Evolutionary conservation across 1,140 invertebrate genomes (phyloP), one percentile per base, ranked within the genome.

Genomic region (Cecropterus lyciades): DNA sequence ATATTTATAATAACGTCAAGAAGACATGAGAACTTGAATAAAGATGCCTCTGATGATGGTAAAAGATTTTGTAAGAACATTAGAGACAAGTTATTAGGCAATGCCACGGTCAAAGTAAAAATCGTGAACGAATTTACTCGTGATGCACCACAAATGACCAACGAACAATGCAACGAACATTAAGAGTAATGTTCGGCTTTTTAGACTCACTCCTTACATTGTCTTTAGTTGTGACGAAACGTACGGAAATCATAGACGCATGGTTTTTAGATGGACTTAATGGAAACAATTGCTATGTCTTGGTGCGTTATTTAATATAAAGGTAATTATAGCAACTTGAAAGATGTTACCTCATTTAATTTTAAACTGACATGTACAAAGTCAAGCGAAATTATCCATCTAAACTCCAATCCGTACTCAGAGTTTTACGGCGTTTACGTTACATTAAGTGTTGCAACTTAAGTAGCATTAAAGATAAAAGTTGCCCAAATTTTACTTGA

Each of bases 111-210:
- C 83, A 80, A 73, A 75, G 57, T 63, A 27, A 73, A 60, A 76
- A 75, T 79, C 79, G 78, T 82, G 77, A 68, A 60, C 69, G 65
- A 59, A 74, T 64, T 49, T 53, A 75, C 70, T 85, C 85, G 84
- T 88, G 85, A 88, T 82, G 79, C 73, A 70, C 68, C 70, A 70
- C 80, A 83, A 83, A 85, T 85, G 83, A 82, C 83, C 69, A 72
- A 70, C 51, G 69, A 51, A 73, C 78, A 80, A 79, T 78, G 82
- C 75, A 75, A 64, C 43, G 64, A 62, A 64, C 81, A 84, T 84
- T 84, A 80, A 60, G 64, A 74, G 72, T 84, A 84, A 80, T 80
- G 75, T 71, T 70, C 70, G 59, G 52, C 40, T 72, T 70, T 69
- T 77, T 62, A 49, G 57, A 48, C 70, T 64, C 71, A 64, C 62